These are phyloP conservation scores for Leptinotarsa undecemlineata DNA, from an alignment of 1,140 invertebrate genomes.

Conservation along the genomic window DNA sequence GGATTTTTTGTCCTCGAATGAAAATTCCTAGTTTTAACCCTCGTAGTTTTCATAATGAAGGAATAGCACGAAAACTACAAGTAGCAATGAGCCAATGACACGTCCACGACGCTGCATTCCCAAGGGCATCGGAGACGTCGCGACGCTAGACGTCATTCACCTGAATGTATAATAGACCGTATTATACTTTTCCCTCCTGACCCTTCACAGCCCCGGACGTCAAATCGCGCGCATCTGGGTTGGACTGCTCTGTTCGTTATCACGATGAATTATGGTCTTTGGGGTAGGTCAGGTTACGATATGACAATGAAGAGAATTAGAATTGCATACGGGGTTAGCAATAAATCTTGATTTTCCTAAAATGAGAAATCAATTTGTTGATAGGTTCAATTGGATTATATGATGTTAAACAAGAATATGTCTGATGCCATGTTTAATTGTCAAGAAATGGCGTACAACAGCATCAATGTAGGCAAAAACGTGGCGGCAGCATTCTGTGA, in stretches of 20 bases:
- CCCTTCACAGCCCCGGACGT: not conserved
- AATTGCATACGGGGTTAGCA: not conserved
- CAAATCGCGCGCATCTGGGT: not conserved
- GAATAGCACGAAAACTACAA: not conserved
- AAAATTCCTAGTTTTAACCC: too few species aligned
- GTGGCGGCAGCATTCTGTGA: too few species aligned
- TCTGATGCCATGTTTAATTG: too few species aligned
- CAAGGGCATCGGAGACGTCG: conserved; percentile 29
- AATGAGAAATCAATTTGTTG: too few species aligned
- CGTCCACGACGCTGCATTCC: conserved; percentile 30
- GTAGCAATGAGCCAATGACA: conserved; percentile 8
- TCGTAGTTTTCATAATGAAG: too few species aligned
- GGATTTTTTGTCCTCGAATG: too few species aligned
- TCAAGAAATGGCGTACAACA: too few species aligned
- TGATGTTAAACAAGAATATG: too few species aligned
- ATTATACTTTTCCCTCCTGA: not conserved
- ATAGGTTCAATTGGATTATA: too few species aligned
- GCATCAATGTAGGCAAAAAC: too few species aligned
- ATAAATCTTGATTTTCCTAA: too few species aligned
- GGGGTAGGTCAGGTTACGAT: not conserved
- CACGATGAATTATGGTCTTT: not conserved
- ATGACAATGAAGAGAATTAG: not conserved
- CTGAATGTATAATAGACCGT: conserved; percentile 25
- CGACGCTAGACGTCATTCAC: conserved; percentile 34
- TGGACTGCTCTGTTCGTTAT: not conserved